Base-by-base conservation (phyloP, 1,140 invertebrate genomes). In the Lanistes nyassanus region DNA sequence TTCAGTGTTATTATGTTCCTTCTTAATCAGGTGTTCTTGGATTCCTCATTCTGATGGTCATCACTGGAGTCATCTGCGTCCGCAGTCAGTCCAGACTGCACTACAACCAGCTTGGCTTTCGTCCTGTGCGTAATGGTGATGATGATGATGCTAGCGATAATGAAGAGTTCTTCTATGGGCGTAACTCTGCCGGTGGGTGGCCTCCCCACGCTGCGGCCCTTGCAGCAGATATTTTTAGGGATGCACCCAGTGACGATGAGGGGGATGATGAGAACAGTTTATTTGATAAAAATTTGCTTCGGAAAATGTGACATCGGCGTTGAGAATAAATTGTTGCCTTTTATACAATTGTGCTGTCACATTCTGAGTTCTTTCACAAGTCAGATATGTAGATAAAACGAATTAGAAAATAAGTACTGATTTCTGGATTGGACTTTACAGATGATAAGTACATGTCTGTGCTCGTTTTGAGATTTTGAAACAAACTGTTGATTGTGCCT, bases 51-150 rank as follows among this genome's bases (percentile, higher is more conserved):
- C 51, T 82, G 19, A 76, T 83, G 16, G 36, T 83, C 66, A 65
- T 83, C 65, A 83, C 82, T 37, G 77, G 78, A 0, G 58, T 81
- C 0, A 74, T 84, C 26, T 85, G 83, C 73, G 29, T 81, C 29
- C 66, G 70, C 73, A 77, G 47, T n/a, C 60, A 53, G 34, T 72
- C 68, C 39, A 68, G 64, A 19, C 65, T 75, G 16, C 69, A 71
- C 31, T 80, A 76, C 39, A 78, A 81, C 69, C 42, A 79, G n/a
- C 66, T 80, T 42, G 83, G 83, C 29, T 85, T 85, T 73, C 74
- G 72, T 58, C 80, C 76, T 31, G 78, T 85, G 2, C 74, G 72
- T 19, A 76, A 78, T 68, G 58, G 78, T n/a, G 82, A 83, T 26
- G 79, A 82, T n/a, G 79, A 80, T 4, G 77, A 79, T 11, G 80